Percentiles rank a stretch among this genome's conserved stretches.
Conservation (phyloP, 1,140 invertebrate species). For the Drepana arcuata region DNA sequence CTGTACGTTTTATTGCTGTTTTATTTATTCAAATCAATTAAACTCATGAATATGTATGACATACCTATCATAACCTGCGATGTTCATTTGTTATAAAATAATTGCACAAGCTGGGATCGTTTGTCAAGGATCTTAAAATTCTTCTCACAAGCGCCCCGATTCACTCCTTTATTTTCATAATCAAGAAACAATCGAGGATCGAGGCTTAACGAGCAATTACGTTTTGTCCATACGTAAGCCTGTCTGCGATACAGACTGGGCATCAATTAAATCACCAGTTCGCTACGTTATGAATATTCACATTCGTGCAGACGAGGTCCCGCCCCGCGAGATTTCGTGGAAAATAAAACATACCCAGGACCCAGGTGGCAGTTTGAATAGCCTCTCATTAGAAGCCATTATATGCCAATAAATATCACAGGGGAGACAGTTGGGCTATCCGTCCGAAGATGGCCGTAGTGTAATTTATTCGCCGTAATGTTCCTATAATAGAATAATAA, state of each 20-base stretch:
- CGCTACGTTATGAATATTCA: conserved; percentile 50
- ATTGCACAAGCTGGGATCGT: conserved; percentile 22
- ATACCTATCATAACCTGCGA: conserved; percentile 2
- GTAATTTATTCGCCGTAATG: conserved; percentile 50
- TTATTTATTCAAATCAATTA: not conserved
- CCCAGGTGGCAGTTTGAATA: conserved; percentile 59
- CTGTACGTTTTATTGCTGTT: not conserved
- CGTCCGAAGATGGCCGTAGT: conserved; percentile 37
- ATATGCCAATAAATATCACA: conserved; percentile 60
- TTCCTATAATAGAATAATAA: conserved; percentile 35
- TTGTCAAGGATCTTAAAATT: conserved; percentile 32
- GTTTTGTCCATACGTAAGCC: conserved; percentile 42
- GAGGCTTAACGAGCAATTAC: conserved; percentile 62
- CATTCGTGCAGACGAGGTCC: conserved; percentile 20
- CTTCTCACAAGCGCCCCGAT: conserved; percentile 22
- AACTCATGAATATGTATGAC: conserved; percentile 10
- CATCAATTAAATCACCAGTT: conserved; percentile 56
- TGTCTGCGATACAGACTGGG: conserved; percentile 27
- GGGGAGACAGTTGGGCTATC: conserved; percentile 46
- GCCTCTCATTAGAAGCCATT: conserved; percentile 59
- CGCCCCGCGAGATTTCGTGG: conserved; percentile 9
- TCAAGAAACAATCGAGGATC: conserved; percentile 62
- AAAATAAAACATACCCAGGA: conserved; percentile 52
- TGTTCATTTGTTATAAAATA: conserved; percentile 30
- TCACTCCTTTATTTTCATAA: conserved; percentile 46